Evolutionary conservation across 1,140 invertebrate species (phyloP), one percentile per base, ranked within the genome.

Genomic region (Drosophila cardini): DNA sequence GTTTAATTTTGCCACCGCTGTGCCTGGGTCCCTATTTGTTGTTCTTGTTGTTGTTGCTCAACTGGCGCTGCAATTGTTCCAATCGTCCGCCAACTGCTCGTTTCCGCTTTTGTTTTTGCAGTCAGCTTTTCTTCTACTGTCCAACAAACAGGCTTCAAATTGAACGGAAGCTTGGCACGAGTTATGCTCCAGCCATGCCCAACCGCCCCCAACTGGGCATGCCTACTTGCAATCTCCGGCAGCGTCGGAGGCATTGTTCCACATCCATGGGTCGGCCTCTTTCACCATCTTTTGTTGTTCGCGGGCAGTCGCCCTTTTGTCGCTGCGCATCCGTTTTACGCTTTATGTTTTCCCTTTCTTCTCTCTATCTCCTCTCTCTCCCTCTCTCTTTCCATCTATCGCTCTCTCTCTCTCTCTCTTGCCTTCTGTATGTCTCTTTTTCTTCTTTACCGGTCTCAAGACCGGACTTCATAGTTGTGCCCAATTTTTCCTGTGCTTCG

Each of bases 141-240:
- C 71, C 82, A 76, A 72, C 83, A 87, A 87, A 87, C 84, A 87
- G 84, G 83, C 83, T 87, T 87, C 83, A 87, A 87, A 89, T 87
- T 87, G 84, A 87, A 87, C 83, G 83, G 83, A 83, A 87, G 83
- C 83, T 50, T 42, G 73, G 61, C 76, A 89, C 84, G 84, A 87
- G 83, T 77, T 89, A 89, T 86, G 73, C 76, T 63, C 83, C 76
- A 38, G 10, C 55, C 67, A 60, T 7, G 56, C 13, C 43, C 64
- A 11, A 2, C 36, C 26, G 9, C 16, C 16, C 34, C 13, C 46
- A 21, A 8, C 43, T 56, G 52, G 77, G 52, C 77, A 32, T 36
- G 32, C 58, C 67, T 50, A 71, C 67, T 74, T 74, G 65, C 65
- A 74, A 74, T 74, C 72, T 71, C 67, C 72, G 72, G 67, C 72